These are phyloP conservation scores for Magallana ariakensis DNA, from an alignment of 1,140 invertebrate genomes.

Conservation along the genomic window DNA sequence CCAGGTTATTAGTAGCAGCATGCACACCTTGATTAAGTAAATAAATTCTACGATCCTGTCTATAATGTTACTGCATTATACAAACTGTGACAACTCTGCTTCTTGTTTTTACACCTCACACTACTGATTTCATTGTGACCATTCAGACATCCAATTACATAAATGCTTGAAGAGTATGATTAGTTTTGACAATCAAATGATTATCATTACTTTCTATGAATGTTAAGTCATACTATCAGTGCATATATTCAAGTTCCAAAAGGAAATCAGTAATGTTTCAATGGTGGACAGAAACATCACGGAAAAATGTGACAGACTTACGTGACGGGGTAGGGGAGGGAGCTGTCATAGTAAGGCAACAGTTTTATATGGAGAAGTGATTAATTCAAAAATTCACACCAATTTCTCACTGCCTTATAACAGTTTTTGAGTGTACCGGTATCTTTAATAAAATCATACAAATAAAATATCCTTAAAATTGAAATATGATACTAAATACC, in stretches of 20 bases:
- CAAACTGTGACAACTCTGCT: background rate
- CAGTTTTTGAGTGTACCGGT: background rate
- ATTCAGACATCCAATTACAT: no score
- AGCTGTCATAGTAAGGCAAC: slow-evolving; percentile 47
- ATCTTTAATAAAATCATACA: no score
- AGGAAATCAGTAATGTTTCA: background rate
- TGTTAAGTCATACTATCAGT: background rate
- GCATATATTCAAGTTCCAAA: background rate
- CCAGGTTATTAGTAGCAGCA: background rate
- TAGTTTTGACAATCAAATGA: no score
- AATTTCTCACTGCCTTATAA: background rate
- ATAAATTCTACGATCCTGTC: background rate
- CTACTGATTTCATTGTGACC: background rate
- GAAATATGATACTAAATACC: no score
- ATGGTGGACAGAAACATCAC: background rate
- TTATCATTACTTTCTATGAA: no score
- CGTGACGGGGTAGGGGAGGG: slow-evolving; percentile 63
- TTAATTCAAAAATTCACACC: background rate
- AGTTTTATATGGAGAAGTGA: background rate
- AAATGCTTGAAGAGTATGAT: no score
- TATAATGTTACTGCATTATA: background rate
- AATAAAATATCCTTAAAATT: no score
- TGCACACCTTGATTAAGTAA: slow-evolving; percentile 2
- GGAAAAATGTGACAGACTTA: slow-evolving; percentile 46
- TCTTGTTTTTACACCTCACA: background rate